These are phyloP conservation scores for Lutraria rhynchaena DNA, from an alignment of 1,140 invertebrate genomes.

Conservation along the genomic window DNA sequence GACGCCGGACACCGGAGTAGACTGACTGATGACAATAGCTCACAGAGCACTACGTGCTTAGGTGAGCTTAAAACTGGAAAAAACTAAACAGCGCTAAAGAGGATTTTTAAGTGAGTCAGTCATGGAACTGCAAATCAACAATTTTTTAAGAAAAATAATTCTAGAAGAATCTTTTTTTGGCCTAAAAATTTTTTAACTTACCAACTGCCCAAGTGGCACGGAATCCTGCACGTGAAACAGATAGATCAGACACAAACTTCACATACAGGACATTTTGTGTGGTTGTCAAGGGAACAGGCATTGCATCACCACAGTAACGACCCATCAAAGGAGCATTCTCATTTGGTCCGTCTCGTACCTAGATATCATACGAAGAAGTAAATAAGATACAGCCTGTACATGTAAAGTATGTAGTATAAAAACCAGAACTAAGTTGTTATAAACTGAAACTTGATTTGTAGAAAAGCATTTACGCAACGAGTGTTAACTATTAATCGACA, in stretches of 20 bases:
- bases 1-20: no score
- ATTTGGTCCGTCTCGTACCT: constrained; percentile 88
- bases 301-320: constrained; percentile 90
- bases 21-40: no score
- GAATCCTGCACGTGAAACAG: constrained; percentile 70
- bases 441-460: background rate
- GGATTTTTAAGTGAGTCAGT: no score
- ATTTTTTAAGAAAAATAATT: no score
- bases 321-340: constrained; percentile 84
- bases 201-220: constrained; percentile 83
- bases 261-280: constrained; percentile 87
- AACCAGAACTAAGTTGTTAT: background rate
- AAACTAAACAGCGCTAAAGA: no score
- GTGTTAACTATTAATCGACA: no score
- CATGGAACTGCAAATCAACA: no score
- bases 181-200: no score
- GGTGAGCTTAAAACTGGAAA: no score
- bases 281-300: constrained; percentile 92
- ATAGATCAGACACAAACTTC: constrained; percentile 78
- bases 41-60: no score
- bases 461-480: background rate
- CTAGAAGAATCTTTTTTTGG: no score
- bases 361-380: constrained; percentile 57
- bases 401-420: background rate
- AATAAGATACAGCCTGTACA: background rate